Evolutionary conservation across 2,113 vertebrate genomes (phyloP).

Genomic region (Solea solea): DNA sequence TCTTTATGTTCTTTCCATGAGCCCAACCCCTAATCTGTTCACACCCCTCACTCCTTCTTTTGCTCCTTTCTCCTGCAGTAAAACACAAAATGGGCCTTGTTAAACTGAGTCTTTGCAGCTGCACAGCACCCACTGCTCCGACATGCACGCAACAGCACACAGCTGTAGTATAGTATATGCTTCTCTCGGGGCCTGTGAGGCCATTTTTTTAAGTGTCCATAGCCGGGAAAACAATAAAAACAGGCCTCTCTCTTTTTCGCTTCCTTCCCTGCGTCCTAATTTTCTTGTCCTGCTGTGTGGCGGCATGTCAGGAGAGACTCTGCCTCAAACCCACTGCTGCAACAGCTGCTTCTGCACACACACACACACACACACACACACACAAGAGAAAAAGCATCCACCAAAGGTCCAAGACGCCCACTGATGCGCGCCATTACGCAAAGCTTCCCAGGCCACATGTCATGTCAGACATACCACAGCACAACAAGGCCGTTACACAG

Average conservation of each 20-base stretch:
- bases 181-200: slow-evolving; percentile 18
- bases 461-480: not conserved
- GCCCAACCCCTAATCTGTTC: slow-evolving; percentile 15
- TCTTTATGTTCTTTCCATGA: slow-evolving; percentile 20
- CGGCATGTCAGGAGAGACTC: slow-evolving; percentile 25
- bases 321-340: slow-evolving; percentile 48
- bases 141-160: slow-evolving; percentile 25
- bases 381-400: slow-evolving; percentile 22
- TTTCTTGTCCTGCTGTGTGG: slow-evolving; percentile 14
- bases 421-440: slow-evolving; percentile 58
- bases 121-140: slow-evolving; percentile 4
- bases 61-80: slow-evolving; percentile 10
- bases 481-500: not conserved
- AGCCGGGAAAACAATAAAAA: slow-evolving; percentile 16
- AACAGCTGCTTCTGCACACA: slow-evolving; percentile 50
- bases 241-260: not conserved
- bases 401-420: slow-evolving; percentile 33
- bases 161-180: slow-evolving; percentile 9
- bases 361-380: not conserved
- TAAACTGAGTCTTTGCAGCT: slow-evolving; percentile 42
- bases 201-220: slow-evolving; percentile 21
- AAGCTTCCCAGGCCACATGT: slow-evolving; percentile 38
- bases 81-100: slow-evolving; percentile 33
- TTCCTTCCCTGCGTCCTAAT: slow-evolving; percentile 28
- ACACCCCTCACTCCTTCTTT: slow-evolving; percentile 28